Evolutionary conservation across 2,113 vertebrate genomes (phyloP), one percentile per base, ranked within the genome.

Genomic region (Colossoma macropomum): DNA sequence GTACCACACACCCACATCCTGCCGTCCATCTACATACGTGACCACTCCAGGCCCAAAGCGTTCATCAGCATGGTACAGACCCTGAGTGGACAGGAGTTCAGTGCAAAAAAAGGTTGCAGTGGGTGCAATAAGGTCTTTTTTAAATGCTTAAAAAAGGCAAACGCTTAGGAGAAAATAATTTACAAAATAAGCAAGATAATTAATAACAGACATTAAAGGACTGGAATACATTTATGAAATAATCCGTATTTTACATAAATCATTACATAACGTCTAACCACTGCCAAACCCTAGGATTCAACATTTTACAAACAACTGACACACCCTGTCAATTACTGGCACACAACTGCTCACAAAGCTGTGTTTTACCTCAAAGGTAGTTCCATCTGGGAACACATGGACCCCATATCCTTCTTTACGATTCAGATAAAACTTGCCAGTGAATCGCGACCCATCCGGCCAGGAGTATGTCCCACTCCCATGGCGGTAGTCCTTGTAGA

Each of bases 1-100:
- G 25, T 93, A 86, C 96, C 97, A 98, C 76, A 96, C 87, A 59
- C 96, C 97, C 28, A 96, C 93, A 4, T 97, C 96, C 88, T 95
- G 92, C 28, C 59, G 84, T 3, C 93, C 92, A 0, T 96, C 94
- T 0, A 90, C 86, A 84, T 96, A 91, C 0, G 86, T 95, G 66
- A 94, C 41, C 0, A 97, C 81, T 12, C 96, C 96, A 0, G 96
- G 97, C 59, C 96, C 96, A 9, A 96, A 95, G 32, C 94, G 93
- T n/a, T 92, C 79, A 75, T 95, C 94, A 0, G 80, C 81, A 30
- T 88, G 93, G 85, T 96, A 98, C 84, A 98, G 90, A 21, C 97
- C 97, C 97, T 97, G 82, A 21, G 59, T 19, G 81, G 73, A 85
- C n/a, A 82, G 17, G 28, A 11, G 41, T 3, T 68, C 16, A 30